phyloP scores from a whole-genome alignment of 2,888 invertebrate species.

The Orthosia incerta region DNA sequence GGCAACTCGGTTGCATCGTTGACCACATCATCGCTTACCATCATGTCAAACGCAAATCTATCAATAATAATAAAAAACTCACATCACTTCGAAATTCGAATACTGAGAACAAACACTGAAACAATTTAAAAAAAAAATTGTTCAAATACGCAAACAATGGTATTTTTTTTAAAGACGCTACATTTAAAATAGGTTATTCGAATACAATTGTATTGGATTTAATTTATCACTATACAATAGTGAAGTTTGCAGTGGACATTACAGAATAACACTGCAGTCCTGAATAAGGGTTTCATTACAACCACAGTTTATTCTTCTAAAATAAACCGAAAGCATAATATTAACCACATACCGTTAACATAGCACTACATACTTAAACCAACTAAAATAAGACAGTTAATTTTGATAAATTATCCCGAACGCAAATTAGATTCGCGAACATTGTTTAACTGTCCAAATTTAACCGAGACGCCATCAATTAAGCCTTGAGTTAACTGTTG shows the following conservation, averaged over 20 bases:
- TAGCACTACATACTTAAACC: slow-evolving; percentile 18
- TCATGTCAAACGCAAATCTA: too few species aligned
- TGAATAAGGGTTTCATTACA: neutral
- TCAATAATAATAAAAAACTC: too few species aligned
- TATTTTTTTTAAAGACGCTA: too few species aligned
- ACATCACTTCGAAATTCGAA: neutral
- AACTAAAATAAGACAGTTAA: slow-evolving; percentile 58
- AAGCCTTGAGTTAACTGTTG: slow-evolving; percentile 57
- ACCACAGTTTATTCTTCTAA: neutral
- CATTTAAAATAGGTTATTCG: too few species aligned
- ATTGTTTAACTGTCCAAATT: slow-evolving; percentile 66
- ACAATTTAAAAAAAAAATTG: too few species aligned
- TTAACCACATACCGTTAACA: slow-evolving; percentile 7
- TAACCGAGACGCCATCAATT: slow-evolving; percentile 63
- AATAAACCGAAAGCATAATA: neutral
- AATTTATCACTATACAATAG: too few species aligned
- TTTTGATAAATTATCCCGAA: slow-evolving; percentile 64
- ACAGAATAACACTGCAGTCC: neutral
- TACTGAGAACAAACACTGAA: neutral
- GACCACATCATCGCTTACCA: too few species aligned
- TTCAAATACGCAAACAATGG: too few species aligned
- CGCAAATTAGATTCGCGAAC: slow-evolving; percentile 64
- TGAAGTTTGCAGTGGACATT: neutral
- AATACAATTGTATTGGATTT: too few species aligned
- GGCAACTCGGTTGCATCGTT: too few species aligned